Evolutionary conservation across 2,797 vertebrate genomes (phyloP).

Genomic region (Meda fulgida): DNA sequence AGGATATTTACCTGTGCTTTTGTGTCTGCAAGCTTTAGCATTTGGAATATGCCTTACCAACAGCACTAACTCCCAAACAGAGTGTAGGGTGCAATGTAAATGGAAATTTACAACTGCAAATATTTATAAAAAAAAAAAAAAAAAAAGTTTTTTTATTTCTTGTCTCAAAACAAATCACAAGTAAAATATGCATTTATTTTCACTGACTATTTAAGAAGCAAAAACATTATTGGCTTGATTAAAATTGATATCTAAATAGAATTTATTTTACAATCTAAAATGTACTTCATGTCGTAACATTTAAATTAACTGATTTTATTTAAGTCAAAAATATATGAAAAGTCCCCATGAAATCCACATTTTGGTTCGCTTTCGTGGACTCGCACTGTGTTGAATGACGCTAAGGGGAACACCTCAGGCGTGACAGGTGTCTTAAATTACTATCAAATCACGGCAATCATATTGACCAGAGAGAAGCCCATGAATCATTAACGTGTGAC

Average conservation of each 20-base stretch:
- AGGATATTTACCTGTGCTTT: constrained; percentile 8
- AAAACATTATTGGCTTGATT: neutral
- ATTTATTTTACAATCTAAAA: neutral
- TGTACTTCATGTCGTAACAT: neutral
- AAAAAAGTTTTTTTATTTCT: no score
- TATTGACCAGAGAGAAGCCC: no score
- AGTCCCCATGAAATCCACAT: neutral
- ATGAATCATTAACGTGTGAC: no score
- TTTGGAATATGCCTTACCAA: constrained; percentile 1
- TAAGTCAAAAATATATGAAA: no score
- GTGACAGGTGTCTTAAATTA: no score
- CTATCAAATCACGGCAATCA: no score
- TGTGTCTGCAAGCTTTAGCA: constrained; percentile 14
- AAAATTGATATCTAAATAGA: neutral
- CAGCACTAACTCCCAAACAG: neutral
- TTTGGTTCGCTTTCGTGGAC: no score
- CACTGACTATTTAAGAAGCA: neutral
- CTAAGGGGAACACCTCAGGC: no score
- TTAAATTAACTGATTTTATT: neutral
- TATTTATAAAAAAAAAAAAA: neutral
- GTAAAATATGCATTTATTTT: neutral
- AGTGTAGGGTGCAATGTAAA: neutral
- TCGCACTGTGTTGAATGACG: no score
- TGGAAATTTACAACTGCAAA: neutral
- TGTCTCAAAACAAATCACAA: neutral